Conservation (phyloP, 2,888 invertebrate genomes). For the Timema cristinae region DNA sequence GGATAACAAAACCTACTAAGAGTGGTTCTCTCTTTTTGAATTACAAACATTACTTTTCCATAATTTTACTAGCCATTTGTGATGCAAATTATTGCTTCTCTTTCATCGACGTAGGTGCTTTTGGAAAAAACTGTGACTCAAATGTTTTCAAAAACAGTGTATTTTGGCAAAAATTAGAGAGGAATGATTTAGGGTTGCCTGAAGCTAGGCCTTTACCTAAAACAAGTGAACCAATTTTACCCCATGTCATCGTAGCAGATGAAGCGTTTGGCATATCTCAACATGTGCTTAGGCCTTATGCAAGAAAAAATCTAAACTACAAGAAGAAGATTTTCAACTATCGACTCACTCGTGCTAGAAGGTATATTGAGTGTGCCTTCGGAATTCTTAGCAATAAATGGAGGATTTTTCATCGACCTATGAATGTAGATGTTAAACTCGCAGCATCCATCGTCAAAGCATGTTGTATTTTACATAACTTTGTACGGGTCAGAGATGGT, state of each 20-base stretch:
- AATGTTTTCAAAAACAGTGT: constrained; percentile 3
- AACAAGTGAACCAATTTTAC: not conserved
- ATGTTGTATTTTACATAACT: constrained; percentile 13
- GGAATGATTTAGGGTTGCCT: not conserved
- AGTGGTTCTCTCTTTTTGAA: not conserved
- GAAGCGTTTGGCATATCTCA: constrained; percentile 2
- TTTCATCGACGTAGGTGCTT: not conserved
- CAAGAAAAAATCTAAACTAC: not conserved
- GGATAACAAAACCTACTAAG: constrained; percentile 6
- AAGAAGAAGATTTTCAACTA: constrained; percentile 8
- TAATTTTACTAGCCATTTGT: not conserved
- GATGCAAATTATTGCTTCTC: not conserved
- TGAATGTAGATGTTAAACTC: constrained; percentile 4
- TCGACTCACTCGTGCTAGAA: not conserved
- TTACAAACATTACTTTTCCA: constrained; percentile 6
- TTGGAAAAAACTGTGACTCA: constrained; percentile 3
- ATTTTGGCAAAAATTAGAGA: not conserved
- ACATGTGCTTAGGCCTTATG: constrained; percentile 8
- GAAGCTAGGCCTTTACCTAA: not conserved
- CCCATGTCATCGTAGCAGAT: not conserved
- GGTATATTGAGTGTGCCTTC: constrained; percentile 12
- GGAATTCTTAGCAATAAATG: constrained; percentile 13
- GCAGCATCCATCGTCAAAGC: constrained; percentile 13
- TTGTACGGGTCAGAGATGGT: constrained; percentile 7
- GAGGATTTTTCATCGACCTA: constrained; percentile 9